These are phyloP conservation scores for Caenorhabditis afra DNA, from an alignment of 2,888 invertebrate genomes.

Conservation along the genomic window DNA sequence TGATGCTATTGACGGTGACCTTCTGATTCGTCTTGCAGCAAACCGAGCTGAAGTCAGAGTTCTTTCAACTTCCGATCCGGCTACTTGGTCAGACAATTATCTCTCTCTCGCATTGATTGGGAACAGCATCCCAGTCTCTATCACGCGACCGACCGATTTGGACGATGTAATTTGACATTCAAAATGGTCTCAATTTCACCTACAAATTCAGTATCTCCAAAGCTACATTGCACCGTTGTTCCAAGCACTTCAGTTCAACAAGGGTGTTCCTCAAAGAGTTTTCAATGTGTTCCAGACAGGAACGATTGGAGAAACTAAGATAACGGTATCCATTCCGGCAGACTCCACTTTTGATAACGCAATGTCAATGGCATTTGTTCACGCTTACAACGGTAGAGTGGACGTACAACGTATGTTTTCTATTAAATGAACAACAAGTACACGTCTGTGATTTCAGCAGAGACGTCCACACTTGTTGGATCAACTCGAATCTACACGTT, in stretches of 20 bases:
- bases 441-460: neutral
- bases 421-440: too few relatives aligned
- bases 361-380: constrained; percentile 11
- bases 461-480: neutral
- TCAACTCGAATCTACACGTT: neutral
- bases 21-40: constrained; percentile 28
- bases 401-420: neutral
- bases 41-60: constrained; percentile 44
- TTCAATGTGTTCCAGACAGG: constrained; percentile 48
- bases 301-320: neutral
- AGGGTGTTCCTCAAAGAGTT: constrained; percentile 15
- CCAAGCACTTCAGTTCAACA: constrained; percentile 13
- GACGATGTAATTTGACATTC: constrained; percentile 21
- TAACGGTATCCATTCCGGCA: constrained; percentile 9
- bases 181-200: neutral
- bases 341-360: constrained; percentile 23
- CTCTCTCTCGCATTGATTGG: constrained; percentile 30
- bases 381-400: constrained; percentile 22
- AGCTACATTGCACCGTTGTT: constrained; percentile 37
- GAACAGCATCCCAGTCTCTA: constrained; percentile 35
- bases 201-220: constrained; percentile 30
- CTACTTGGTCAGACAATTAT: neutral
- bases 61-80: constrained; percentile 8
- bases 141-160: neutral
- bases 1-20: constrained; percentile 22